phyloP scores from a whole-genome alignment of 2,113 vertebrate species.

The Myodes glareolus region DNA sequence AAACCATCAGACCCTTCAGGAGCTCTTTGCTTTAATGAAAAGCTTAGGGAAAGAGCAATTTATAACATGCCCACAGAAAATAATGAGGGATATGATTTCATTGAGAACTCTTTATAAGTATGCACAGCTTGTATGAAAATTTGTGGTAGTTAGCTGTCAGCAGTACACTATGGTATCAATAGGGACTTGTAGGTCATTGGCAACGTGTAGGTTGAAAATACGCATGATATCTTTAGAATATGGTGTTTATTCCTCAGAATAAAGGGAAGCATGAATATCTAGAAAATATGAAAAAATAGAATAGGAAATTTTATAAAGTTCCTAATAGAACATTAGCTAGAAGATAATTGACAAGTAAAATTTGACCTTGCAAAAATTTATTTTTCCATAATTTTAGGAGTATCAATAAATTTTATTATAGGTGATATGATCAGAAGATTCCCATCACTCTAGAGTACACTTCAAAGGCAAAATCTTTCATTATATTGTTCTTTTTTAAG shows the following conservation, averaged over 20 bases:
- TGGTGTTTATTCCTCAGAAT: neutral
- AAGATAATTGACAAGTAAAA: neutral
- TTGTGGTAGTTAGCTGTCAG: neutral
- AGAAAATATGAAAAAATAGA: neutral
- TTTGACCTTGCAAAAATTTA: neutral
- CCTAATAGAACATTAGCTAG: neutral
- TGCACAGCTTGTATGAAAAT: neutral
- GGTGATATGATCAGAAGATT: neutral
- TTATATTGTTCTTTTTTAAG: neutral
- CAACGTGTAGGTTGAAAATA: neutral
- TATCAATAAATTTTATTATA: neutral
- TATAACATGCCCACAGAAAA: neutral
- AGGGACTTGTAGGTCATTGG: neutral
- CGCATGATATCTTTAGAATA: neutral
- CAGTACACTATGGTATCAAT: neutral
- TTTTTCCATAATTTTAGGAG: neutral
- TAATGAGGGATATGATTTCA: neutral
- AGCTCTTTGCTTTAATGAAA: conserved; percentile 43
- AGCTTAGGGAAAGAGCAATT: conserved; percentile 6
- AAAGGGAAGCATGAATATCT: neutral
- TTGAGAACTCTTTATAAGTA: neutral
- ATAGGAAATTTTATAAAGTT: neutral
- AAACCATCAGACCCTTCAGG: conserved; percentile 41
- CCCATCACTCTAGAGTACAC: neutral
- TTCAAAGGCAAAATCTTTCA: neutral